Evolutionary conservation across 2,113 vertebrate genomes (phyloP).

Genomic region (Dendrocopos noguchii): DNA sequence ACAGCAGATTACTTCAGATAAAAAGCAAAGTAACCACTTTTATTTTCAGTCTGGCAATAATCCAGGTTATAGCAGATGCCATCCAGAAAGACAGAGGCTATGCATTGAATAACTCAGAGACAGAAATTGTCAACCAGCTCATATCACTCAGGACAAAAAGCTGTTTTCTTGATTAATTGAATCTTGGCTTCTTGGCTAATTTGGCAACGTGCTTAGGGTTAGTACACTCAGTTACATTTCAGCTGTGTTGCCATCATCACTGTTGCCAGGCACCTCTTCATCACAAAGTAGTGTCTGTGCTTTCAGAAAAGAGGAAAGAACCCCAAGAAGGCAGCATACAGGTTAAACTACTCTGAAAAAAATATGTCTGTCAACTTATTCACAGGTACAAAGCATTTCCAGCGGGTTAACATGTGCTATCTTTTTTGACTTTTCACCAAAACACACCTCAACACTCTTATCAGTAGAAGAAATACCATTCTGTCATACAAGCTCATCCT

Average conservation of each 20-base stretch:
- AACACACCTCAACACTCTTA: background rate
- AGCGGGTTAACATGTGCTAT: background rate
- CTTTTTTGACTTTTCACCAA: background rate
- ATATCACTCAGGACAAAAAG: background rate
- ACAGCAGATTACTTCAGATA: constrained; percentile 12
- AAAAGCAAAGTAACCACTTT: constrained; percentile 4
- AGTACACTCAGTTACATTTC: background rate
- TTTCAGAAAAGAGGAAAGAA: background rate
- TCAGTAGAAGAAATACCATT: background rate
- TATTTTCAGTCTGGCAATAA: constrained; percentile 10
- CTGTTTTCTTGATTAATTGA: constrained; percentile 6
- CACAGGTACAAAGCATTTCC: background rate
- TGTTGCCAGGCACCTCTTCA: background rate
- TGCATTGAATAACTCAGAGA: background rate
- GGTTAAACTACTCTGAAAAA: background rate
- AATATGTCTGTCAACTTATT: background rate
- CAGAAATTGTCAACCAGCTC: background rate
- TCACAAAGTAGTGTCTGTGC: background rate
- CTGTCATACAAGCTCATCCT: background rate
- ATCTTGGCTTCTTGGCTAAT: background rate
- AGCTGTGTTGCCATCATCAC: background rate
- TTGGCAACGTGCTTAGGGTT: background rate
- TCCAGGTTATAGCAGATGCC: constrained; percentile 31
- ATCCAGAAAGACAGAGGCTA: constrained; percentile 3
- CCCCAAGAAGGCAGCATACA: background rate